These are phyloP conservation scores for Agrilus planipennis DNA, from an alignment of 1,140 invertebrate genomes.

Conservation along the genomic window DNA sequence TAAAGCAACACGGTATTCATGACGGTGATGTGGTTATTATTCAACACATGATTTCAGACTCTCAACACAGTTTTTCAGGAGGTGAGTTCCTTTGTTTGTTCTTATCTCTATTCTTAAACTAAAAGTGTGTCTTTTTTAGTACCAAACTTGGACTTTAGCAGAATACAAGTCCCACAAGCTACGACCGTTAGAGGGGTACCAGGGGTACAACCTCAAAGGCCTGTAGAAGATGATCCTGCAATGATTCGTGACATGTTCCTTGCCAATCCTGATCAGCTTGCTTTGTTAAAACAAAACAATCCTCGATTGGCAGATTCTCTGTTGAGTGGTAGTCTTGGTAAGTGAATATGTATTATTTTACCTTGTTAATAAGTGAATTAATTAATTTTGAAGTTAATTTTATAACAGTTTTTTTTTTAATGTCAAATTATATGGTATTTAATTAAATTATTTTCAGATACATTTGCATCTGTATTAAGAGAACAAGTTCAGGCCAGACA, in stretches of 20 bases:
- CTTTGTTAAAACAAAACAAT: constrained; percentile 88
- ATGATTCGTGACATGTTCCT: constrained; percentile 80
- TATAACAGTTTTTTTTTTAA: no score
- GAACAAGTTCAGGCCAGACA: constrained; percentile 69
- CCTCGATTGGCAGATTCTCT: constrained; percentile 83
- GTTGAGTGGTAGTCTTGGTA: constrained; percentile 67
- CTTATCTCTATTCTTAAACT: neutral
- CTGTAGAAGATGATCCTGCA: constrained; percentile 74
- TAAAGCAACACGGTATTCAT: constrained; percentile 67
- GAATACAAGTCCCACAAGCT: constrained; percentile 61
- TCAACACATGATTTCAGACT: constrained; percentile 50
- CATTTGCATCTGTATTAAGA: constrained; percentile 67
- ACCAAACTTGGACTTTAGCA: constrained; percentile 71
- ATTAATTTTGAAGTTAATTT: no score
- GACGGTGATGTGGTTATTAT: constrained; percentile 84
- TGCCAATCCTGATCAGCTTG: constrained; percentile 83
- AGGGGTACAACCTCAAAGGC: constrained; percentile 22
- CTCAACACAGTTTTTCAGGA: constrained; percentile 15
- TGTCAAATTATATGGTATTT: no score
- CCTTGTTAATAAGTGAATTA: no score
- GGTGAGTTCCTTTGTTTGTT: neutral
- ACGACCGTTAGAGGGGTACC: constrained; percentile 21
- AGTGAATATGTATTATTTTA: no score
- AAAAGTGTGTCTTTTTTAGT: constrained; percentile 28
- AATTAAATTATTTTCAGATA: constrained; percentile 51